A percentile compares a stretch with the other conserved stretches of the same genome.
phyloP scores from a whole-genome alignment of 2,113 vertebrate species.

The Psammodynastes pulverulentus region DNA sequence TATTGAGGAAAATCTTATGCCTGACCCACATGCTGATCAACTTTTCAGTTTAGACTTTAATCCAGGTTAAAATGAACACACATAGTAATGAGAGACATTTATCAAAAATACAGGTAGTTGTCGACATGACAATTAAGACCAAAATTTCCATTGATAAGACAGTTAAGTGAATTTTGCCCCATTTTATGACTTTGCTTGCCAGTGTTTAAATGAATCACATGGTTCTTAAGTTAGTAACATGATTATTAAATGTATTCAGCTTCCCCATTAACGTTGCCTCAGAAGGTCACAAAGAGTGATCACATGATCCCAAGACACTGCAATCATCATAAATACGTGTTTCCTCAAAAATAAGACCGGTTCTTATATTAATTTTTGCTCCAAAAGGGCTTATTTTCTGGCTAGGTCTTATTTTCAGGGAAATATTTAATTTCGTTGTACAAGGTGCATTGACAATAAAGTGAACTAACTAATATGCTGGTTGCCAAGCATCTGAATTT shows the following conservation, averaged over 20 bases:
- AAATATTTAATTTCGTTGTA: too few species aligned
- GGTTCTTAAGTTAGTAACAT: background rate
- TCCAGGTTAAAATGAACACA: background rate
- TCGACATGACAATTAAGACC: background rate
- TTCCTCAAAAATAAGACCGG: too few species aligned
- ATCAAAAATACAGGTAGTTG: background rate
- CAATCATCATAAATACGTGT: background rate
- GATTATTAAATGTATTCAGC: background rate
- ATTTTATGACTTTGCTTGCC: background rate
- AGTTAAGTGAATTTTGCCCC: background rate
- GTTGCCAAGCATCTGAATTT: background rate
- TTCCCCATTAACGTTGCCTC: background rate
- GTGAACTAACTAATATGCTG: too few species aligned
- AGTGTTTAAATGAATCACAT: background rate
- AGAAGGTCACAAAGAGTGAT: background rate
- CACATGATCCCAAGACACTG: background rate
- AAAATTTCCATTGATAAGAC: background rate
- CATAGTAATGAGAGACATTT: background rate
- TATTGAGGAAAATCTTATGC: background rate
- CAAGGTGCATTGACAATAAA: too few species aligned
- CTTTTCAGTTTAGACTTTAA: background rate
- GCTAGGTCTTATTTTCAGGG: too few species aligned
- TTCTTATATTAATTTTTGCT: too few species aligned
- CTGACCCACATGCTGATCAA: background rate
- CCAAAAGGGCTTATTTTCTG: too few species aligned